phyloP scores from a whole-genome alignment of 2,797 vertebrate genomes.

The Linurgus olivaceus region DNA sequence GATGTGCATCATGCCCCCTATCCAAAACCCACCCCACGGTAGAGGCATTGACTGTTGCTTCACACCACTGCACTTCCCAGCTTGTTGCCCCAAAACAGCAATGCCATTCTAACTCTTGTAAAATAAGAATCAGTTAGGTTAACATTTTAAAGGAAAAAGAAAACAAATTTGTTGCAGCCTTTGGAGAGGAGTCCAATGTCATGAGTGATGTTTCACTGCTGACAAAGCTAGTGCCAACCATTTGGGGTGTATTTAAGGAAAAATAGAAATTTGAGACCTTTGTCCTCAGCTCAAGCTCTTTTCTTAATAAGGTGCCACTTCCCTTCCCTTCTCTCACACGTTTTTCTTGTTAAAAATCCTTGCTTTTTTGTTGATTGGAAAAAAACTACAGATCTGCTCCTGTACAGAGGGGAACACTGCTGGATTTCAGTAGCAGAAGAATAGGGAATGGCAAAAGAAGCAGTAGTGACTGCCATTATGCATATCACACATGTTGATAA shows the following conservation, averaged over 20 bases:
- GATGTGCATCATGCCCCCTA: neutral
- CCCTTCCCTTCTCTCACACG: neutral
- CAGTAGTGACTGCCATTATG: neutral
- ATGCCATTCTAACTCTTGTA: neutral
- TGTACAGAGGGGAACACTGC: neutral
- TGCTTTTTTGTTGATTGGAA: neutral
- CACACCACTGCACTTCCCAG: neutral
- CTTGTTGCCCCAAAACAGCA: neutral
- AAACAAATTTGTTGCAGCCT: constrained; percentile 38
- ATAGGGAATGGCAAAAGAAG: neutral
- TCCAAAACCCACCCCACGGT: neutral
- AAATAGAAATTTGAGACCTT: neutral
- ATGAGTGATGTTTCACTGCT: neutral
- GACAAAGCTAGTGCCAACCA: neutral
- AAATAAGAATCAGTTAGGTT: neutral
- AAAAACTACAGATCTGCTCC: neutral
- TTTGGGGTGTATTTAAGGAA: neutral
- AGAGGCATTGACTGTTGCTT: constrained; percentile 3
- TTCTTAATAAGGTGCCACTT: constrained; percentile 9
- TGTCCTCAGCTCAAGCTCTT: neutral
- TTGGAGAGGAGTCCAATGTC: neutral
- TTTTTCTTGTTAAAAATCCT: neutral
- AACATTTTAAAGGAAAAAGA: constrained; percentile 22
- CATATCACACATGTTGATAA: neutral
- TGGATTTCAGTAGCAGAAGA: neutral